Evolutionary conservation across 1,140 invertebrate genomes (phyloP), one percentile per base, ranked within the genome.

Genomic region (Cydia strobilella): DNA sequence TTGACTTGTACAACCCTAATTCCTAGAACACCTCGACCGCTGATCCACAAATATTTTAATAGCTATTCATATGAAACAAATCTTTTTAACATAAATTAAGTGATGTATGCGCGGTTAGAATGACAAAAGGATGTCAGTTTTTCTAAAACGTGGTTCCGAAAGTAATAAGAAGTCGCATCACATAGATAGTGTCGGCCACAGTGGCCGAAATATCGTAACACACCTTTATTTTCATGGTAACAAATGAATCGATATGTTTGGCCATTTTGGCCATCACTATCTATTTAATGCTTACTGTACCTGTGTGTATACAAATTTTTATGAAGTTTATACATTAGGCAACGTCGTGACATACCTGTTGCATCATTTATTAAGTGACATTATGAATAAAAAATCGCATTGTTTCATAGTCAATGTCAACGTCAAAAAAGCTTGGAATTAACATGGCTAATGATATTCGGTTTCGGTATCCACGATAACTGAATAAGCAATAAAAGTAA

Each of bases 31-130:
- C 31, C 27, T 59, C 31, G 13, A 7, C 27, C 23, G n/a, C 27
- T 35, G n/a, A 35, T 18, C 65, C 7, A 69, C 65, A 69, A 35
- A 69, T 39, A 69, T 69, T 69, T 69, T 69, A 69, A 69, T 69
- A 69, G 65, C 31, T 69, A 18, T 42, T 35, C 6, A 69, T 39
- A 18, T 69, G 23, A 69, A 69, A 66, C 23, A 69, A 42, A 69
- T 69, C 65, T 69, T 31, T 69, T 69, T 69, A 69, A 69, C 65
- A 69, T 69, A 69, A 42, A 42, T 69, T 35, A 18, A 9, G 31
- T 35, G 65, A 69, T 39, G 12, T n/a, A 20, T 35, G 27, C 27
- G 18, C 35, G 15, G 27, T 35, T n/a, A 39, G 27, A 39, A 69
- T 59, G 54, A 69, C n/a, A 69, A 69, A 69, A 69, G 25, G n/a